These are phyloP conservation scores for Petrophora chlorosata DNA, from an alignment of 2,888 invertebrate species.

Conservation along the genomic window DNA sequence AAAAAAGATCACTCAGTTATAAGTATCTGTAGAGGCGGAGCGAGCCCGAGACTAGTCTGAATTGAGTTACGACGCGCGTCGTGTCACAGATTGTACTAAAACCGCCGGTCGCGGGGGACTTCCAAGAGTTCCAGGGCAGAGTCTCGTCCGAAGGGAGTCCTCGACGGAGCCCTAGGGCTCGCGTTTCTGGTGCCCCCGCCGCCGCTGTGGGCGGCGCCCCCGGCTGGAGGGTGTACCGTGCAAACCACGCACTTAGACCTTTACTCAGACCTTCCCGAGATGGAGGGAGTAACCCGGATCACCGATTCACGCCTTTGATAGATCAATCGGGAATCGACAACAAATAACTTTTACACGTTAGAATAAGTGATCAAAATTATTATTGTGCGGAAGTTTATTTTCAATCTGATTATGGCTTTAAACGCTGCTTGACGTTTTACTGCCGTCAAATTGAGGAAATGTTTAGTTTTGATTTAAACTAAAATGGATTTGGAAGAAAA, in stretches of 20 bases:
- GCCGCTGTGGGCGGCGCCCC: slow-evolving; percentile 83
- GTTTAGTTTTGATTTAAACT: no score
- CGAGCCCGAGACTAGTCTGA: slow-evolving; percentile 91
- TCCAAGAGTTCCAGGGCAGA: slow-evolving; percentile 81
- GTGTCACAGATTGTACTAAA: slow-evolving; percentile 89
- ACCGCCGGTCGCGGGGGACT: slow-evolving; percentile 86
- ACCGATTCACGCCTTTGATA: slow-evolving; percentile 18
- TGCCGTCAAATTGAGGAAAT: no score
- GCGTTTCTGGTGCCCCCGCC: slow-evolving; percentile 88
- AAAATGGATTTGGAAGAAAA: neutral
- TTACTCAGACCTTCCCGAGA: slow-evolving; percentile 93
- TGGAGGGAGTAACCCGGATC: slow-evolving; percentile 64
- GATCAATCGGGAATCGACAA: neutral
- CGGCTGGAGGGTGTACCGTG: slow-evolving; percentile 82
- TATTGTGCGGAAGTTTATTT: no score
- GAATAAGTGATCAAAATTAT: no score
- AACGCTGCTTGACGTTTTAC: no score
- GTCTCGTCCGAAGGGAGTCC: slow-evolving; percentile 78
- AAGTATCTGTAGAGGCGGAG: slow-evolving; percentile 50
- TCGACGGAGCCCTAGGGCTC: slow-evolving; percentile 66
- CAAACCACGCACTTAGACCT: slow-evolving; percentile 63
- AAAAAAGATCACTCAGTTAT: slow-evolving; percentile 56
- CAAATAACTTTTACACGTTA: neutral
- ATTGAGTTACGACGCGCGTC: slow-evolving; percentile 86
- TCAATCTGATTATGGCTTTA: no score